Conservation (phyloP, 1,140 invertebrate species). For the Rhopalosiphum padi region DNA sequence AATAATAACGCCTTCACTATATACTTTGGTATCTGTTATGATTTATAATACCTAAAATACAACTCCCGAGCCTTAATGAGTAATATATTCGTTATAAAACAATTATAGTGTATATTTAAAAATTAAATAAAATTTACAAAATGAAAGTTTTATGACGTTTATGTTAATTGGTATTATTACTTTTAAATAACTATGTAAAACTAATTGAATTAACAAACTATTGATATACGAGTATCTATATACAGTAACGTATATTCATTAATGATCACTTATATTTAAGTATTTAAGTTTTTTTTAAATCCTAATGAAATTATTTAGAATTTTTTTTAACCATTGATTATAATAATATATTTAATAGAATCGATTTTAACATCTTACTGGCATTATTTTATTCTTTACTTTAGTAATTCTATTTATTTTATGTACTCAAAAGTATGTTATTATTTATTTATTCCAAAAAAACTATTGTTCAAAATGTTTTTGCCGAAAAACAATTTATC, state of each 20-base stretch:
- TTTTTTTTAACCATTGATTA: neutral
- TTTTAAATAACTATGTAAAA: neutral
- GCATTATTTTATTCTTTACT: neutral
- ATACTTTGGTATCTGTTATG: neutral
- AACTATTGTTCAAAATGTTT: neutral
- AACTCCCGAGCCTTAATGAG: too few species aligned
- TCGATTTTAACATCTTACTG: neutral
- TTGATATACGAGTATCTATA: neutral
- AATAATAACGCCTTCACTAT: neutral
- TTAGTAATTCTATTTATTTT: neutral
- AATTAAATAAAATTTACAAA: neutral
- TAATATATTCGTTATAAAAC: neutral
- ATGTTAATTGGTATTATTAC: neutral
- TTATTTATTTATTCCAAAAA: constrained; percentile 2
- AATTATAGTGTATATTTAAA: neutral
- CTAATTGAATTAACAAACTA: neutral
- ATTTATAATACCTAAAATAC: neutral
- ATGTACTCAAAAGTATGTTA: neutral
- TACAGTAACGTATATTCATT: neutral
- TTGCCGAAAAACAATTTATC: neutral
- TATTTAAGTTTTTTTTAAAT: neutral
- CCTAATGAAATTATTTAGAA: neutral
- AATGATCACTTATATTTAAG: neutral
- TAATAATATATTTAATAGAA: neutral
- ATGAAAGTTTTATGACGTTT: neutral